These are phyloP conservation scores for Idaea straminata DNA, from an alignment of 2,888 invertebrate species.

Conservation along the genomic window DNA sequence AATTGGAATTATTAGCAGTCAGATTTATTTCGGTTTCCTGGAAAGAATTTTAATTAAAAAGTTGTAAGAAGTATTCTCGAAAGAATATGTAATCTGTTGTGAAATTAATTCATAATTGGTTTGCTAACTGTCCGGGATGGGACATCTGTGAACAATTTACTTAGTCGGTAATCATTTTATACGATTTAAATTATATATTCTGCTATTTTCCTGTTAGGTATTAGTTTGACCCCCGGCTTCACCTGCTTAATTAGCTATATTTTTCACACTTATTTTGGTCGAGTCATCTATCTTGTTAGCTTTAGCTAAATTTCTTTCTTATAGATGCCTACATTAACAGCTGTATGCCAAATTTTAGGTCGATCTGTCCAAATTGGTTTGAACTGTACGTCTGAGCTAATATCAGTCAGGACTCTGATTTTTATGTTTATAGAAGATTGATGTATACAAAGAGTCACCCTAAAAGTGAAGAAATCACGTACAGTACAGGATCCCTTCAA, in stretches of 20 bases:
- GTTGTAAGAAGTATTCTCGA: constrained; percentile 59
- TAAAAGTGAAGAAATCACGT: no score
- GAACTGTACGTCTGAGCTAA: no score
- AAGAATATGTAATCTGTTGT: constrained; percentile 72
- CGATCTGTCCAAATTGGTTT: no score
- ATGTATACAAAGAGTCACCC: no score
- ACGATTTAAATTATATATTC: constrained; percentile 2
- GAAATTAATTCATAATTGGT: constrained; percentile 71
- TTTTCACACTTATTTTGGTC: no score
- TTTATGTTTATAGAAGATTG: no score
- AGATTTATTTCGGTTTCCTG: constrained; percentile 53
- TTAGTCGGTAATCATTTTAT: constrained; percentile 27
- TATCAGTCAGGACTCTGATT: no score
- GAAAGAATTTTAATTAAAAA: constrained; percentile 75
- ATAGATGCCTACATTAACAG: no score
- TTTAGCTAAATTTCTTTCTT: no score
- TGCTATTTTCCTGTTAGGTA: not conserved
- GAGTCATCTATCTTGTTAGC: no score
- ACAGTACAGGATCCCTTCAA: no score
- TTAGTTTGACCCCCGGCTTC: not conserved
- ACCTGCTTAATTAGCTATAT: not conserved
- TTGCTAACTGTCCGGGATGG: constrained; percentile 40
- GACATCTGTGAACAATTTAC: constrained; percentile 25
- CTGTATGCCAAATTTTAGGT: no score
- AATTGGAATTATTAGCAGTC: constrained; percentile 60